Conservation (phyloP, 2,888 invertebrate species). For the Caenorhabditis becei region DNA sequence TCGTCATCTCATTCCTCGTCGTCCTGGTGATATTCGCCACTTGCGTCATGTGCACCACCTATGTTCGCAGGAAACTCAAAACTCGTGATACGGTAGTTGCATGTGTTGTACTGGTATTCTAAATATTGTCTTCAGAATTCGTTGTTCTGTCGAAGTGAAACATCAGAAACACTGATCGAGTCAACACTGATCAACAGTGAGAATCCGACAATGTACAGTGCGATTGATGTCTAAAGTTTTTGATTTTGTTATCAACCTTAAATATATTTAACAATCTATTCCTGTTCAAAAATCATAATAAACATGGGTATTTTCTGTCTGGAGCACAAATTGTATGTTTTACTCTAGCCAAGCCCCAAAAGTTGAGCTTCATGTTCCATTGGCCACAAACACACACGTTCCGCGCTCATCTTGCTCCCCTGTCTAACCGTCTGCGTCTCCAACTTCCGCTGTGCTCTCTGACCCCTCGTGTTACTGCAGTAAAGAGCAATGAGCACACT, state of each 20-base stretch:
- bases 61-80: conserved; percentile 44
- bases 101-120: too few species aligned
- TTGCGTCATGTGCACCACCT: conserved; percentile 54
- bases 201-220: conserved; percentile 50
- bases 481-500: conserved; percentile 16
- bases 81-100: conserved; percentile 31
- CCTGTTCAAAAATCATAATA: conserved; percentile 1
- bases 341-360: background rate
- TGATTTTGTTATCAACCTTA: background rate
- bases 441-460: background rate
- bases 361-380: background rate
- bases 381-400: conserved; percentile 14
- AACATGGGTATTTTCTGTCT: conserved; percentile 23
- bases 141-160: conserved; percentile 47
- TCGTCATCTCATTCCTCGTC: conserved; percentile 45
- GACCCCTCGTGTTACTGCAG: conserved; percentile 15
- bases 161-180: conserved; percentile 59
- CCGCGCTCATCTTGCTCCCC: conserved; percentile 1
- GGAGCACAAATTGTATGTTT: background rate
- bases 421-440: conserved; percentile 19
- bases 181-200: conserved; percentile 57
- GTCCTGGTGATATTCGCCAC: conserved; percentile 33
- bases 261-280: background rate
- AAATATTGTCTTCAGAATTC: conserved; percentile 27
- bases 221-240: conserved; percentile 52